Base-by-base conservation (phyloP, 1,140 invertebrate genomes). In the Oryctes rhinoceros region DNA sequence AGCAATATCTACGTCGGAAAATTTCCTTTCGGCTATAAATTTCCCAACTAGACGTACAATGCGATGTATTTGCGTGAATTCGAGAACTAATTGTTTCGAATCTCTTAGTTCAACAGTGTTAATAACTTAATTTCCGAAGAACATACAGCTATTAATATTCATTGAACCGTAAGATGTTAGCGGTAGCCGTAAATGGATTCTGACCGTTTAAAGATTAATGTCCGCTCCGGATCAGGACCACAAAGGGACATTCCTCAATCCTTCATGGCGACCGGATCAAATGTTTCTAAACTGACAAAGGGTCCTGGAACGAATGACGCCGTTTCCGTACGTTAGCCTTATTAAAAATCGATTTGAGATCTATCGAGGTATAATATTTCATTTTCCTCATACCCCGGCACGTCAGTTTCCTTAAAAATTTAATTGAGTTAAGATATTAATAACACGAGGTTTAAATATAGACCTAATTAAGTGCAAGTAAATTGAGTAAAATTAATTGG, bases 81-180 rank as follows among this genome's bases (percentile, higher is more conserved):
- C 11, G 18, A 71, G 13, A 71, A 24, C 24, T 71, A 71, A 71
- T 71, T 71, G 65, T 71, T 35, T 71, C 24, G 65, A 11, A 35
- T 71, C 18, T 71, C 6, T 71, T 71, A 71, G 65, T 30, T 30
- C 20, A 35, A 35, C 65, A 71, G 65, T 71, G 65, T 71, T 71
- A 71, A 71, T 71, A 71, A 71, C 65, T 71, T 71, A 71, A 71
- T 71, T 71, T 71, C 35, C 65, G 65, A 71, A 24, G 24, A 24
- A 24, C 65, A 71, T 24, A 37, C 20, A 71, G 24, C 65, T 71
- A 71, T 71, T 71, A 71, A 71, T 71, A 71, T 71, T 71, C 65
- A 71, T 71, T 71, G 65, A 37, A 37, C 1, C 65, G 65, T 15
- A 71, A 71, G 65, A 59, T 37, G 9, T 71, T 71, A 71, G 35